A percentile compares a stretch with the other conserved stretches of the same genome.
Conservation (phyloP, 2,113 vertebrate species). For the Dasyornis broadbenti region DNA sequence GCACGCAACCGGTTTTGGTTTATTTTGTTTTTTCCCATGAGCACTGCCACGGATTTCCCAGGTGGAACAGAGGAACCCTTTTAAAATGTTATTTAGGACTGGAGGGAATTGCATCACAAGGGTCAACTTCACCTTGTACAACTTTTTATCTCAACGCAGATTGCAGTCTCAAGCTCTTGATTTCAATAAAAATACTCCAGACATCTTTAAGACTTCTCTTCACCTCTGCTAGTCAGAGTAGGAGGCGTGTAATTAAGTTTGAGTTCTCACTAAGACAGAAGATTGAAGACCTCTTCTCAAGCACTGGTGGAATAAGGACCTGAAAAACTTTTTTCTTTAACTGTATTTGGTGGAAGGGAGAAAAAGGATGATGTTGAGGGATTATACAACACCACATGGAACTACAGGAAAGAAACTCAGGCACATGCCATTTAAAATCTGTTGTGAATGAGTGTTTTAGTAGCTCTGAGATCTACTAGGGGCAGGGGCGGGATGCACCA, state of each 20-base stretch:
- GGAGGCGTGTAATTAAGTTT: neutral
- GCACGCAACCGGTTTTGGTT: fast-evolving
- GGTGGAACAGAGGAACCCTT: neutral
- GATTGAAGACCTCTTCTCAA: neutral
- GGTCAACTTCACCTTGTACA: neutral
- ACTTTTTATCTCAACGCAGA: neutral
- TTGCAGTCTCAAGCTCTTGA: neutral
- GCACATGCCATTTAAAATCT: neutral
- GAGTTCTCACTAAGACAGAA: neutral
- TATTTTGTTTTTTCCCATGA: neutral
- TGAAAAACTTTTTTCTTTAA: neutral
- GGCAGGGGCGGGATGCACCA: neutral
- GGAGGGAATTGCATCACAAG: fast-evolving
- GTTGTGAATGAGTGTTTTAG: neutral
- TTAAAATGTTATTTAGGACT: fast-evolving
- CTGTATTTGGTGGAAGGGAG: neutral
- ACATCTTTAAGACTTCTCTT: neutral
- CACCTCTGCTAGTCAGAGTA: neutral
- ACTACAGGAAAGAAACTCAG: neutral
- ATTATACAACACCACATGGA: neutral
- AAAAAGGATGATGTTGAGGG: neutral
- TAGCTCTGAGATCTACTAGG: neutral
- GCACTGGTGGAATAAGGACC: neutral
- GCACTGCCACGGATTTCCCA: neutral
- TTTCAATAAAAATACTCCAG: neutral